Conservation (phyloP, 2,797 vertebrate genomes). For the Gallinago stenura region DNA sequence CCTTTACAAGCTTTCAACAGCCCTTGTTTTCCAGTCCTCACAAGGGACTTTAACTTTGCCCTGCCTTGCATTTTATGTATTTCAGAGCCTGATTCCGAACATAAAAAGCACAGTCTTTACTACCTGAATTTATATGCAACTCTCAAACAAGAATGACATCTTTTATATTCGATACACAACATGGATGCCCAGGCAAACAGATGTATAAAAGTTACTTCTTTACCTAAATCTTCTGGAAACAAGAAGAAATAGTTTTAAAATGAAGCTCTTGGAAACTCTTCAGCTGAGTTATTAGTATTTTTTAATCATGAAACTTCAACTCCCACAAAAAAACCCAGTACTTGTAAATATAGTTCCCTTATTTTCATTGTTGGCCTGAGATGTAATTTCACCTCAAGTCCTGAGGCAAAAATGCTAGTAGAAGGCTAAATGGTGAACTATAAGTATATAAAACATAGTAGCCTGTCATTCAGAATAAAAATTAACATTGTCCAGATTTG, state of each 20-base stretch:
- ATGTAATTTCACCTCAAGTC: not conserved
- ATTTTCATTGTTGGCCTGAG: not conserved
- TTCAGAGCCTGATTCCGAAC: not conserved
- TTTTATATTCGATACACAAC: not conserved
- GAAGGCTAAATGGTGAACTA: not conserved
- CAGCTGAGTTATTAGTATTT: not conserved
- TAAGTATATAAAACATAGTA: not conserved
- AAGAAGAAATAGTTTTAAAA: not conserved
- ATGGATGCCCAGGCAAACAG: not conserved
- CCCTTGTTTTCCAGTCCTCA: not conserved
- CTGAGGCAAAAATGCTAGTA: not conserved
- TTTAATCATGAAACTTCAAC: not conserved
- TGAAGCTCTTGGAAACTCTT: not conserved
- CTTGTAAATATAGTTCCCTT: not conserved
- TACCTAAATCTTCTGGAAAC: not conserved
- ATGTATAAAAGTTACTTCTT: not conserved
- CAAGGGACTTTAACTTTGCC: not conserved
- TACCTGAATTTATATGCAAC: not conserved
- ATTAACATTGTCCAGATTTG: not conserved
- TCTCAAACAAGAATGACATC: not conserved
- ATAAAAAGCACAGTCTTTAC: not conserved
- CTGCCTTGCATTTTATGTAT: not conserved
- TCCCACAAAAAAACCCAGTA: not conserved
- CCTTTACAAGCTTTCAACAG: fast-evolving
- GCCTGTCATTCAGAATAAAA: not conserved